A percentile compares a stretch with the other conserved stretches of the same genome.
phyloP scores from a whole-genome alignment of 30 jellyfish, hydroid and myxozoan genomes.

The Aurelia sp. region DNA sequence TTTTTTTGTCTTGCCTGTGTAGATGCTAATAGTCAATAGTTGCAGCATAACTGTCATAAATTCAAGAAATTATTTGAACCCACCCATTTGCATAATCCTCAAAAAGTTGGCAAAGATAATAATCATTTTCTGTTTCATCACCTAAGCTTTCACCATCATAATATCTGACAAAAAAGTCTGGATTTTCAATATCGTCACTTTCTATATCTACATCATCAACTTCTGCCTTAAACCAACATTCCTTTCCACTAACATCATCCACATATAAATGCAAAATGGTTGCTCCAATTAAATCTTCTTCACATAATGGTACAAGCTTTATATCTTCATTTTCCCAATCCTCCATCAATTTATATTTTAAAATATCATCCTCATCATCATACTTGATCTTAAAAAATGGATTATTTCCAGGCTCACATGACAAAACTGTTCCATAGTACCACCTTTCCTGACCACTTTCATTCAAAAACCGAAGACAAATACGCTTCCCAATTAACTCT shows the following conservation, averaged over 20 bases:
- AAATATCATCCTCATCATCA: constrained; percentile 21
- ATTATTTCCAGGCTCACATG: neutral
- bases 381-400: constrained; percentile 11
- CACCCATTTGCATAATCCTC: constrained; percentile 45
- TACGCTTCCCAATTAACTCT: constrained; percentile 24
- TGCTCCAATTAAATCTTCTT: constrained; percentile 1
- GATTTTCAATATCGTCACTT: constrained; percentile 38
- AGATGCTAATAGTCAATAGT: no score
- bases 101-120: constrained; percentile 25
- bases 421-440: constrained; percentile 31
- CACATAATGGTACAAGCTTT: neutral
- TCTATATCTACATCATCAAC: constrained; percentile 50
- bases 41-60: neutral
- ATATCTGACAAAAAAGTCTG: constrained; percentile 49
- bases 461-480: constrained; percentile 6
- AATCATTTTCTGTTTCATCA: constrained; percentile 1
- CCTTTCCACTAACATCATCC: neutral
- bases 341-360: constrained; percentile 14
- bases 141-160: neutral
- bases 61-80: constrained; percentile 6
- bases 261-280: neutral
- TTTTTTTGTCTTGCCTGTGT: no score
- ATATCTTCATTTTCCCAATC: constrained; percentile 9
- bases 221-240: constrained; percentile 26
- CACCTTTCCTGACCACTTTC: constrained; percentile 2